Conservation (phyloP, 1,140 invertebrate species). For the Pseudomyrmex gracilis region DNA sequence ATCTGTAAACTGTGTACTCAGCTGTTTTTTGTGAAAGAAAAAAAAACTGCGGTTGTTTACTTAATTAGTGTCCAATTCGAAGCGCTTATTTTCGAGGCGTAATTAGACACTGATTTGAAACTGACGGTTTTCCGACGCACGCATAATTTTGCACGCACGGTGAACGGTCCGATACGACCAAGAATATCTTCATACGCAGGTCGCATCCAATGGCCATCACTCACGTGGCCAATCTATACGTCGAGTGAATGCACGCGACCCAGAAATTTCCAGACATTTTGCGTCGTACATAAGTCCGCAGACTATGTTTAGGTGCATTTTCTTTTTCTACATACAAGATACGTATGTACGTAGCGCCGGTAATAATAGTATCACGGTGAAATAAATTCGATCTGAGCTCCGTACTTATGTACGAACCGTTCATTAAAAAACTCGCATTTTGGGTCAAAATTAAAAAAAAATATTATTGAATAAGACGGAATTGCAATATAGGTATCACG, state of each 20-base stretch:
- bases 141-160: no score
- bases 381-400: no score
- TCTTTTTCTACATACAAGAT: not conserved
- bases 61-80: not conserved
- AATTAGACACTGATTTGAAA: no score
- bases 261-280: conserved; percentile 29
- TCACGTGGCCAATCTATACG: conserved; percentile 36
- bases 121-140: no score
- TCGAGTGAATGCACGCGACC: conserved; percentile 1
- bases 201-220: conserved; percentile 7
- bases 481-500: not conserved
- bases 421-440: no score
- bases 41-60: not conserved
- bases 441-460: not conserved
- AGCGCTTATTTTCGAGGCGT: not conserved
- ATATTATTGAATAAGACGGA: not conserved
- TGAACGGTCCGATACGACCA: not conserved
- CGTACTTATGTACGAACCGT: no score
- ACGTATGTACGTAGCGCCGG: no score
- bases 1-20: not conserved
- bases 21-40: not conserved
- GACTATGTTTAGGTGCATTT: conserved; percentile 12
- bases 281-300: conserved; percentile 23
- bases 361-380: no score
- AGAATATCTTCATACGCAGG: not conserved